Evolutionary conservation across 2,797 vertebrate species (phyloP), one percentile per base, ranked within the genome.

Genomic region (Anguilla megastoma): DNA sequence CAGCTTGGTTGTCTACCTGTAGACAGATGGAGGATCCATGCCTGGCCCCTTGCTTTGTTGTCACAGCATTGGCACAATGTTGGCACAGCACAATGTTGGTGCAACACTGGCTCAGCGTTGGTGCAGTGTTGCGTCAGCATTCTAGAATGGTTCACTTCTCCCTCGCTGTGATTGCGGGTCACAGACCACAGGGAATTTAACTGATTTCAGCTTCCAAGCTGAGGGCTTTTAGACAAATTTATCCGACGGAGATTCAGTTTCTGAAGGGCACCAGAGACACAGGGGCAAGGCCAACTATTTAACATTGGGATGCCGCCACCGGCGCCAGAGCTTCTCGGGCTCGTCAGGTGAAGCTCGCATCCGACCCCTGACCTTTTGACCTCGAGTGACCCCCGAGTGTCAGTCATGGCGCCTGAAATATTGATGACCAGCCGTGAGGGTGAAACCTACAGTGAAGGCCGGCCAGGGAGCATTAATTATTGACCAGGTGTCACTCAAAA

Each of bases 401-500:
- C 27, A 86, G 45, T 7, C 58, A 0, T 12, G 82, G 24, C 6
- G 0, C 14, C 54, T 90, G 56, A 90, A 90, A 90, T 88, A 88
- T 88, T 27, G 54, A 91, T 89, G 85, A 86, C n/a, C 58, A 74
- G 85, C 74, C 85, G 41, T 60, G 86, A 89, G 71, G 71, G 74
- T 36, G 24, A 48, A 80, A 76, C 71, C 85, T 58, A 36, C 87
- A 54, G 50, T 9, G n/a, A 54, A 80, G 89, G 87, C 79, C 63
- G 84, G 86, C n/a, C 6, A 66, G 14, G 80, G 74, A 33, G 12
- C 66, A 87, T 90, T 52, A 90, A 91, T 90, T 83, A 90, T 89
- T 88, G 41, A 88, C 86, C 69, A 24, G 10, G 48, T 56, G 80
- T 58, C 41, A 56, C 69, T 87, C 56, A 58, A 79, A 87, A 86